Base-by-base conservation (phyloP, 2,888 invertebrate species). In the Meteorus colon region DNA sequence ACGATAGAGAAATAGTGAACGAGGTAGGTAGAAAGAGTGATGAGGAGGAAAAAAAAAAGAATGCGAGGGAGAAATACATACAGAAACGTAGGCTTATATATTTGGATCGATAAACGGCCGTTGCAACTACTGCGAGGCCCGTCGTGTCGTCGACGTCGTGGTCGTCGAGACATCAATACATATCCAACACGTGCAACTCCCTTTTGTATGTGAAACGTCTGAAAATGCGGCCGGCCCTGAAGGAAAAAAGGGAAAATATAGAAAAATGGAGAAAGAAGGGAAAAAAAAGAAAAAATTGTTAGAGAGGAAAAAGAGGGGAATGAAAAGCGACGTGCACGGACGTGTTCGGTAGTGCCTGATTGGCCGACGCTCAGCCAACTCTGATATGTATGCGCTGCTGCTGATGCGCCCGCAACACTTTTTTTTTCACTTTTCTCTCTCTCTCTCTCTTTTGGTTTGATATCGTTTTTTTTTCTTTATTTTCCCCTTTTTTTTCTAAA, bases 21-120 rank as follows among this genome's bases (percentile, higher is more conserved):
- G 34, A 12, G 51, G 34, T 48, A 45, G 34, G 68, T 55, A 55
- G 62, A 59, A n/a, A 55, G 27, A 41, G 37, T 62, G 48, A 62
- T 59, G 34, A 41, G 62, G 45, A 37, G 27, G 34, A 16, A 24
- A 34, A 45, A 55, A 31, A 65, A 68, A 24, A 63, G 16, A 72
- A 72, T 65, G 55, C 68, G 10, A 65, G 73, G 37, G 75, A 29
- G 67, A 37, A 48, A 71, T 48, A 82, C 81, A 83, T 81, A 34
- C 5, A 65, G 65, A 84, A 85, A 84, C 85, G 84, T 86, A 84
- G 84, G 84, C 83, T 84, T 79, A 81, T 34, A 45, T 37, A n/a
- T 45, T 76, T 83, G 83, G 88, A 88, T 88, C 87, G 88, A 87
- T 88, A 88, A 82, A 79, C 83, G 86, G 84, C 84, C 85, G 86